phyloP scores from a whole-genome alignment of 2,113 vertebrate genomes.

The Archocentrus centrarchus region DNA sequence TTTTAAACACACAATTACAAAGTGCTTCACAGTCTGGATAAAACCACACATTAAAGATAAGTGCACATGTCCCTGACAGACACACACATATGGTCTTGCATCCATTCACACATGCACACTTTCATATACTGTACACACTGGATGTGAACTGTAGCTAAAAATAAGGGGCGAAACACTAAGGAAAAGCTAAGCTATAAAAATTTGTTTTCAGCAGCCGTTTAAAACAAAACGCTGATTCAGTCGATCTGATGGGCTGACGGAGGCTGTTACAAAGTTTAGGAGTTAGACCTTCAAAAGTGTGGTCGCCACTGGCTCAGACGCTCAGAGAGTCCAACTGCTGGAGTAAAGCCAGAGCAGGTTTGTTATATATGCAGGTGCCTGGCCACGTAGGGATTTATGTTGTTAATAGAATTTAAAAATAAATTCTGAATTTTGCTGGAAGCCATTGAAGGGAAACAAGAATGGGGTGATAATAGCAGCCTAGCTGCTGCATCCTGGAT shows the following conservation, averaged over 20 bases:
- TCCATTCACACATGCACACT: not conserved
- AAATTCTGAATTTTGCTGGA: not conserved
- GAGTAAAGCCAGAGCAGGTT: not conserved
- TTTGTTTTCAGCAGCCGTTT: not conserved
- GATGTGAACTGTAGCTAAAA: not conserved
- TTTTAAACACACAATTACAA: too few relatives aligned
- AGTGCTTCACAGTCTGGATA: not conserved
- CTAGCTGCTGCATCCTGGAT: too few relatives aligned
- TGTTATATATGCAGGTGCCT: not conserved
- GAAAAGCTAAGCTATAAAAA: not conserved
- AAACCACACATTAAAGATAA: not conserved
- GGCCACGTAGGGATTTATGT: not conserved
- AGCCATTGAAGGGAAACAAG: not conserved
- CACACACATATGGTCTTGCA: not conserved
- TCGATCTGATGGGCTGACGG: not conserved
- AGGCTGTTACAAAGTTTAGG: not conserved
- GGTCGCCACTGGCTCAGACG: rapidly evolving
- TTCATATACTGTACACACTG: not conserved
- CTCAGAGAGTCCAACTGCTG: not conserved
- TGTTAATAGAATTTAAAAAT: not conserved
- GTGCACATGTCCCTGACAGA: not conserved
- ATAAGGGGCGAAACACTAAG: not conserved
- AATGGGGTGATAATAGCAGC: too few relatives aligned
- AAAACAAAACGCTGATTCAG: not conserved
- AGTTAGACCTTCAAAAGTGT: not conserved